phyloP scores from a whole-genome alignment of 2,888 invertebrate species.

The Nephrotoma flavescens region DNA sequence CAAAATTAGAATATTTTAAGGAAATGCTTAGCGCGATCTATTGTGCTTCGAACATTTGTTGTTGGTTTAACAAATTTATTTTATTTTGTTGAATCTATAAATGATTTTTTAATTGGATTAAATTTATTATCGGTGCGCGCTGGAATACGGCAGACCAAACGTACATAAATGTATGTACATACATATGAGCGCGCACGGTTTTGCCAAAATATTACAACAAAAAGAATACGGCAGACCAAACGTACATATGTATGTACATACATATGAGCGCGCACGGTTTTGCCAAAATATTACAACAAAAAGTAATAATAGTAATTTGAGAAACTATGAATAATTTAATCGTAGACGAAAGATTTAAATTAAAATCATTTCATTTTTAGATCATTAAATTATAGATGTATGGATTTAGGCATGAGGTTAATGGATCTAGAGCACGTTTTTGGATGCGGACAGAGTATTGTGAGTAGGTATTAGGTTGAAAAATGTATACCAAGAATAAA shows the following conservation, averaged over 20 bases:
- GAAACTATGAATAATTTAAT: not conserved
- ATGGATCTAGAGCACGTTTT: not conserved
- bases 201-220: not conserved
- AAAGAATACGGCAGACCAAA: not conserved
- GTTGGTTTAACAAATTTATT: not conserved
- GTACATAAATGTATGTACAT: not conserved
- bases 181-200: not conserved
- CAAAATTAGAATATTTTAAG: not conserved
- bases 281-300: not conserved
- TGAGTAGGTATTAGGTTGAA: no score
- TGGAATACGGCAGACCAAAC: not conserved
- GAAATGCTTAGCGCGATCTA: not conserved
- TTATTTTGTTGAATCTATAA: not conserved
- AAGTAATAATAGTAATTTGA: not conserved
- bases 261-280: not conserved
- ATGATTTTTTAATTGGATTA: not conserved
- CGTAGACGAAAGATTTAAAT: not conserved
- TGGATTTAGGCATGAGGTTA: not conserved
- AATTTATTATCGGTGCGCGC: not conserved
- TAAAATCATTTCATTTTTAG: not conserved
- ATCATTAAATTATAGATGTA: not conserved
- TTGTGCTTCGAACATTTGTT: not conserved
- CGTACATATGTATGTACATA: not conserved
- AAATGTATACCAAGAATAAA: no score
- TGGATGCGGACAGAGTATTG: not conserved